Evolutionary conservation across 2,113 vertebrate species (phyloP).

Genomic region (Mormyrus lacerda): DNA sequence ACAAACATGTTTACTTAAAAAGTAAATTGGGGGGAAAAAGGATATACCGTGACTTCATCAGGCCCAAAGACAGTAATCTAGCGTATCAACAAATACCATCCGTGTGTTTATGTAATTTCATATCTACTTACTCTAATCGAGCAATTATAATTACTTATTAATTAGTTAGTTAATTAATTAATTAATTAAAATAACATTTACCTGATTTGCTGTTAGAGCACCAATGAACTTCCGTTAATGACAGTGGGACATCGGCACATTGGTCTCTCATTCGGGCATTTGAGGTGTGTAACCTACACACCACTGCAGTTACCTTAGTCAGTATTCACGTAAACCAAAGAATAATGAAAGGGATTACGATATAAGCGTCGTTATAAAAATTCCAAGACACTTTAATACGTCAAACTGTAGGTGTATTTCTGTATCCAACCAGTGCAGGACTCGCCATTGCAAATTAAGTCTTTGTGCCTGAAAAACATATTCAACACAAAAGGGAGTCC

Average conservation of each 20-base stretch:
- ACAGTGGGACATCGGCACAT: not conserved
- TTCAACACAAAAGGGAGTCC: not conserved
- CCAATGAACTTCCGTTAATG: not conserved
- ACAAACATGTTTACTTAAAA: constrained; percentile 1
- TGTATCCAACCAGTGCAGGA: not conserved
- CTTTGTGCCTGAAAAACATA: not conserved
- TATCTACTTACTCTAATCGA: not conserved
- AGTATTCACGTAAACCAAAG: not conserved
- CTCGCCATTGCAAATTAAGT: not conserved
- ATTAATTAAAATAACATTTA: not conserved
- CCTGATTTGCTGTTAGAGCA: not conserved
- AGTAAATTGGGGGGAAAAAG: not conserved
- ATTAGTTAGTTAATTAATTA: not conserved
- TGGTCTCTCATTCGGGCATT: not conserved
- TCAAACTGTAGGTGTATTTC: not conserved
- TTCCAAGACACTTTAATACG: not conserved
- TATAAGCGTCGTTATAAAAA: not conserved
- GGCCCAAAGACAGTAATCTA: not conserved
- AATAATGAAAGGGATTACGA: not conserved
- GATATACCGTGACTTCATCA: not conserved
- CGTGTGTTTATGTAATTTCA: not conserved
- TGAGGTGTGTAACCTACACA: not conserved
- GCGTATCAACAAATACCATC: not conserved
- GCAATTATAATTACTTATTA: not conserved
- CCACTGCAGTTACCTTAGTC: not conserved